These are phyloP conservation scores for Tylochromis polylepis DNA, from an alignment of 2,113 vertebrate species.

Conservation along the genomic window DNA sequence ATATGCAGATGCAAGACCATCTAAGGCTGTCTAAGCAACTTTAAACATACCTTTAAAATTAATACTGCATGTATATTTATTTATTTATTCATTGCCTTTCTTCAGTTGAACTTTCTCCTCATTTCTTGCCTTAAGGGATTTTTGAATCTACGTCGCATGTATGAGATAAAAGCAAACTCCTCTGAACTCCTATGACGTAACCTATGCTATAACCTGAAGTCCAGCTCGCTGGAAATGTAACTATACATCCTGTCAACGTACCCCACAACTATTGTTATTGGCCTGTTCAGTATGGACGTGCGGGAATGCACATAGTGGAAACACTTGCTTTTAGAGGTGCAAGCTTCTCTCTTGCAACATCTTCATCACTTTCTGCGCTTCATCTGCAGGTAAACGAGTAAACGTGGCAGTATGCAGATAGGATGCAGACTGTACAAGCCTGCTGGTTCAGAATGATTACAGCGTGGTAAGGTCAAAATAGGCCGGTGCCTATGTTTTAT, in stretches of 20 bases:
- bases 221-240: no score
- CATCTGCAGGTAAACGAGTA: neutral
- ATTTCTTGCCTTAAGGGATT: neutral
- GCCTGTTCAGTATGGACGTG: no score
- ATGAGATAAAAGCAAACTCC: neutral
- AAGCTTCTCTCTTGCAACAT: no score
- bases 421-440: neutral
- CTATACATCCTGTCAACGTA: no score
- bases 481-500: neutral
- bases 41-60: no score
- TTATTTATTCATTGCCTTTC: no score
- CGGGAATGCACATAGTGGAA: no score
- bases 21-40: no score
- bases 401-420: neutral
- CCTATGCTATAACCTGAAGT: neutral
- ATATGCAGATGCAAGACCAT: neutral
- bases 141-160: accelerated
- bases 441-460: neutral
- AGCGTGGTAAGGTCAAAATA: neutral
- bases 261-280: no score
- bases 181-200: neutral
- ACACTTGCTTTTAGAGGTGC: no score
- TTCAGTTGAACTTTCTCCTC: neutral
- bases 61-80: no score
- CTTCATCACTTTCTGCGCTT: neutral